Percentiles rank a stretch among this genome's conserved stretches.
These are phyloP conservation scores for Drosophila monieri DNA, from an alignment of 2,888 invertebrate species.

Conservation along the genomic window DNA sequence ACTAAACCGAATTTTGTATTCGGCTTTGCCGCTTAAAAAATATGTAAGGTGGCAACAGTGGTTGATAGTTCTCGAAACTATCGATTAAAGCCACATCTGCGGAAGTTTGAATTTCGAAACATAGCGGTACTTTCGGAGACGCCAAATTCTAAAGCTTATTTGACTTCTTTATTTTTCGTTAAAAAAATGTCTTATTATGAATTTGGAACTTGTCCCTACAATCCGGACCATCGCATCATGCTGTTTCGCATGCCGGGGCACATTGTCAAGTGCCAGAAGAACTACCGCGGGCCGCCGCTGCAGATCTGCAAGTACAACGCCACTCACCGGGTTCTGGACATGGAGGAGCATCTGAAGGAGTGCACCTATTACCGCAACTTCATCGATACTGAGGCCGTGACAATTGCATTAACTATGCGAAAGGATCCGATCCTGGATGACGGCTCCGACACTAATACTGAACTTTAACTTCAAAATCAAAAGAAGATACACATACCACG, in stretches of 20 bases:
- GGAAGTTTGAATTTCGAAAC: slow-evolving; percentile 6
- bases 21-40: neutral
- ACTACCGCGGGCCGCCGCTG: slow-evolving; percentile 69
- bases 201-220: slow-evolving; percentile 57
- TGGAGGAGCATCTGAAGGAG: slow-evolving; percentile 72
- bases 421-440: slow-evolving; percentile 17
- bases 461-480: neutral
- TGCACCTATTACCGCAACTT: slow-evolving; percentile 70
- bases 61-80: neutral
- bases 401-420: slow-evolving; percentile 45
- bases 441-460: slow-evolving; percentile 1
- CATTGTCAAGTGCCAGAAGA: slow-evolving; percentile 54
- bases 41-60: neutral
- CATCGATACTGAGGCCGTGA: slow-evolving; percentile 46
- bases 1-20: too few relatives aligned
- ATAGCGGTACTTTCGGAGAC: slow-evolving; percentile 15
- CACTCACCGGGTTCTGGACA: slow-evolving; percentile 75
- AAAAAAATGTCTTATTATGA: slow-evolving; percentile 41
- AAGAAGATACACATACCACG: neutral
- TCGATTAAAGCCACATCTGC: neutral
- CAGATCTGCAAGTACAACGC: slow-evolving; percentile 81
- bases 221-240: slow-evolving; percentile 50
- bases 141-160: neutral
- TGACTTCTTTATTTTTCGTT: too few relatives aligned
- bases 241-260: slow-evolving; percentile 57